A percentile compares a stretch with the other conserved stretches of the same genome.
phyloP scores from a whole-genome alignment of 2,113 vertebrate species.

The Gnathonemus longibarbis region DNA sequence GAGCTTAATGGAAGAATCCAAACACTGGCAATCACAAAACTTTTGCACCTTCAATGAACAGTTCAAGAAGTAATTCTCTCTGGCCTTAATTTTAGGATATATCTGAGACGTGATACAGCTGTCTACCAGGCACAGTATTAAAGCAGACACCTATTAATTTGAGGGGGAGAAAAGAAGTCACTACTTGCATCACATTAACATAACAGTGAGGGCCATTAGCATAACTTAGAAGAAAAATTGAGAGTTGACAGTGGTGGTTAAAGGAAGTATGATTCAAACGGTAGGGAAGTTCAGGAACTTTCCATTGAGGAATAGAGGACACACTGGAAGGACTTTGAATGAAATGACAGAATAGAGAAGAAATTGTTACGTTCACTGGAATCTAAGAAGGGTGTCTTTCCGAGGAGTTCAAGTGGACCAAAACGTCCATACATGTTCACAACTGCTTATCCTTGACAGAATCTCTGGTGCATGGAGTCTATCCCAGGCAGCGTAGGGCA shows the following conservation, averaged over 20 bases:
- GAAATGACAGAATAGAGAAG: background rate
- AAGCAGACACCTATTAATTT: background rate
- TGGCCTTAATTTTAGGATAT: background rate
- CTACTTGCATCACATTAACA: background rate
- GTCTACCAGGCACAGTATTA: background rate
- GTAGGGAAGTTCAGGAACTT: background rate
- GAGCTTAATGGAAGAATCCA: background rate
- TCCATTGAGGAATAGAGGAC: background rate
- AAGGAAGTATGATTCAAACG: background rate
- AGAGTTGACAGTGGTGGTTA: background rate
- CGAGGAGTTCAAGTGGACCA: background rate
- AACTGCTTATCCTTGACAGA: background rate
- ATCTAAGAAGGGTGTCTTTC: background rate
- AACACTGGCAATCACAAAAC: background rate
- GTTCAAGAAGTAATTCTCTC: background rate
- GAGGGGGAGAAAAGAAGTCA: background rate
- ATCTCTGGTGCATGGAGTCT: background rate
- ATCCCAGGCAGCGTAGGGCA: background rate
- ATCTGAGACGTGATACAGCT: background rate
- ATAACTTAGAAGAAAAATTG: background rate
- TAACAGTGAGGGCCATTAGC: background rate
- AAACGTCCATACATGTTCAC: background rate
- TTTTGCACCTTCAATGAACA: background rate
- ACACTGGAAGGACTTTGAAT: background rate
- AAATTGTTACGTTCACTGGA: background rate